Evolutionary conservation across 1,140 invertebrate genomes (phyloP).

Genomic region (Cecropterus lyciades): DNA sequence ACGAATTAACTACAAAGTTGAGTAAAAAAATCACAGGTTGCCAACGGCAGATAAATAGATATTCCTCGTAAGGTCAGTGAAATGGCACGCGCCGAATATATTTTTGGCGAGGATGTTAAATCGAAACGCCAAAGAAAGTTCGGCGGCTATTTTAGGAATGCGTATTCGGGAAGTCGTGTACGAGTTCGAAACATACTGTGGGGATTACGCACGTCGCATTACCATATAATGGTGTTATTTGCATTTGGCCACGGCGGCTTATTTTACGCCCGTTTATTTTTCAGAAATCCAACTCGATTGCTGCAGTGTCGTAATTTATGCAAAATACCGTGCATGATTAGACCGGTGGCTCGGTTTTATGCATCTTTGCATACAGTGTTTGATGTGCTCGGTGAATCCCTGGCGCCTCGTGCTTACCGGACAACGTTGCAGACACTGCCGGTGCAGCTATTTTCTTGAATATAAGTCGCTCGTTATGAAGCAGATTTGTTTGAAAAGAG

Average conservation of each 20-base stretch:
- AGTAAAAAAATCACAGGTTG: slow-evolving; percentile 11
- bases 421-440: slow-evolving; percentile 1
- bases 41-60: slow-evolving; percentile 20
- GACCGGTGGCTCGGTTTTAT: slow-evolving; percentile 52
- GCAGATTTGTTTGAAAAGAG: slow-evolving; percentile 5
- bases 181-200: slow-evolving; percentile 51
- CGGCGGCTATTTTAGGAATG: slow-evolving; percentile 45
- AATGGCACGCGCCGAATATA: slow-evolving; percentile 34
- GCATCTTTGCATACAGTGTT: slow-evolving; percentile 39
- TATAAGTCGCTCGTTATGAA: slow-evolving; percentile 16
- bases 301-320: slow-evolving; percentile 67
- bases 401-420: slow-evolving; percentile 37
- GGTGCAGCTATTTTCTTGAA: slow-evolving; percentile 8
- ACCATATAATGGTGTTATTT: slow-evolving; percentile 79
- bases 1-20: slow-evolving; percentile 14
- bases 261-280: slow-evolving; percentile 72
- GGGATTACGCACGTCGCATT: slow-evolving; percentile 72
- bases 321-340: slow-evolving; percentile 65
- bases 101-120: slow-evolving; percentile 35
- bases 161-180: slow-evolving; percentile 54
- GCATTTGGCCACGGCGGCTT: slow-evolving; percentile 63
- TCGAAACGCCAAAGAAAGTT: slow-evolving; percentile 36
- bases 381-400: slow-evolving; percentile 16
- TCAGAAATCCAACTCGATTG: slow-evolving; percentile 60
- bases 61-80: slow-evolving; percentile 21